These are phyloP conservation scores for Corythoichthys haematopterus DNA, from an alignment of 2,113 vertebrate genomes.

Conservation along the genomic window DNA sequence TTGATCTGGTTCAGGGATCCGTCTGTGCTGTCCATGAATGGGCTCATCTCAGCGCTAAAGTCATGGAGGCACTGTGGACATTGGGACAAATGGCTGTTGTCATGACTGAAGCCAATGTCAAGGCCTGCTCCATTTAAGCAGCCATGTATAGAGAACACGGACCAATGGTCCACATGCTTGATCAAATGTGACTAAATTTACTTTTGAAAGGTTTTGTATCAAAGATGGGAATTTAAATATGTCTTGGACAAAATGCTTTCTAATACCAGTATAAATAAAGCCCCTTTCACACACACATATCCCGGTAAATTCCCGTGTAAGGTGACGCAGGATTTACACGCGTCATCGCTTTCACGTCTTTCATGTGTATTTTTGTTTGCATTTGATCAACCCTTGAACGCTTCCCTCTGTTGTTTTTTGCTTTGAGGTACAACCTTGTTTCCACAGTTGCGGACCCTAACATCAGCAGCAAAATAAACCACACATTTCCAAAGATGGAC, in stretches of 20 bases:
- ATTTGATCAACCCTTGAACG: no score
- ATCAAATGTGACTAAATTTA: conserved; percentile 18
- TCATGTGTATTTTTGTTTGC: no score
- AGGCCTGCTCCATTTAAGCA: conserved; percentile 35
- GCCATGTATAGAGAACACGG: conserved; percentile 11
- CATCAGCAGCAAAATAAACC: no score
- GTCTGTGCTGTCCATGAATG: conserved; percentile 27
- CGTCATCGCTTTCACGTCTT: no score
- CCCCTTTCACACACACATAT: no score
- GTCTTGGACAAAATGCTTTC: not conserved
- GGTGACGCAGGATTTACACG: no score
- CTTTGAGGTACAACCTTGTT: no score
- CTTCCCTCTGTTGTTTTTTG: no score
- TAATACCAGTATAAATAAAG: no score
- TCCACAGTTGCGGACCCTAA: no score
- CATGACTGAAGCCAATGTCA: conserved; percentile 39
- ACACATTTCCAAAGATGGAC: no score
- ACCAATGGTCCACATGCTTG: conserved; percentile 27
- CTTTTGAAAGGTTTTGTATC: conserved; percentile 13
- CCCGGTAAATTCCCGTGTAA: no score
- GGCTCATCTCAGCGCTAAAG: conserved; percentile 26
- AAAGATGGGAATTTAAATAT: not conserved
- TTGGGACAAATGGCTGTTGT: conserved; percentile 22
- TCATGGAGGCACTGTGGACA: conserved; percentile 24
- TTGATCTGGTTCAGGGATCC: conserved; percentile 34